Conservation (phyloP, 2,797 vertebrate species). For the Xenopus petersii region DNA sequence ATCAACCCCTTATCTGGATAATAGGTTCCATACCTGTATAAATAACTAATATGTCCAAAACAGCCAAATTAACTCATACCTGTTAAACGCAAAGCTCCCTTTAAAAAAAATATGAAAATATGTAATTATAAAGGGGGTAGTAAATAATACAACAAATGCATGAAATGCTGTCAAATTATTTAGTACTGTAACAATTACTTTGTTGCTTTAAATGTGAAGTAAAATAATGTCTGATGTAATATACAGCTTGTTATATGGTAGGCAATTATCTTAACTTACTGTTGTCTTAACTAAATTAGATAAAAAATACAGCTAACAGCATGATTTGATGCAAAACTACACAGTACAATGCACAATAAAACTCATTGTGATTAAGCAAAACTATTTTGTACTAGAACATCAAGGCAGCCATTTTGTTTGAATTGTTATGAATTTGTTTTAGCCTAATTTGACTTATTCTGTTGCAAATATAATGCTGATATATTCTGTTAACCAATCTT, state of each 20-base stretch:
- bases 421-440: no score
- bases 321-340: conserved; percentile 7
- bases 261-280: background rate
- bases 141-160: no score
- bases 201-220: conserved; percentile 5
- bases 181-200: background rate
- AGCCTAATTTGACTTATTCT: no score
- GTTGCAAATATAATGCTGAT: no score
- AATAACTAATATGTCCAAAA: no score
- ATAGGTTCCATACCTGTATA: no score
- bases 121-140: no score
- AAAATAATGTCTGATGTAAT: background rate
- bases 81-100: no score
- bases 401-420: background rate
- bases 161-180: conserved; percentile 2
- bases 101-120: no score
- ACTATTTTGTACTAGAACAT: background rate
- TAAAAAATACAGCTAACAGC: background rate
- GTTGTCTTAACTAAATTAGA: conserved; percentile 11
- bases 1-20: no score
- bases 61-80: no score
- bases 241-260: conserved; percentile 11
- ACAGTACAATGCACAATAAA: conserved; percentile 11
- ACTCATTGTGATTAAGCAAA: conserved; percentile 27
- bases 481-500: no score